These are phyloP conservation scores for Pseudochirops cupreus DNA, from an alignment of 2,797 vertebrate genomes.

Conservation along the genomic window DNA sequence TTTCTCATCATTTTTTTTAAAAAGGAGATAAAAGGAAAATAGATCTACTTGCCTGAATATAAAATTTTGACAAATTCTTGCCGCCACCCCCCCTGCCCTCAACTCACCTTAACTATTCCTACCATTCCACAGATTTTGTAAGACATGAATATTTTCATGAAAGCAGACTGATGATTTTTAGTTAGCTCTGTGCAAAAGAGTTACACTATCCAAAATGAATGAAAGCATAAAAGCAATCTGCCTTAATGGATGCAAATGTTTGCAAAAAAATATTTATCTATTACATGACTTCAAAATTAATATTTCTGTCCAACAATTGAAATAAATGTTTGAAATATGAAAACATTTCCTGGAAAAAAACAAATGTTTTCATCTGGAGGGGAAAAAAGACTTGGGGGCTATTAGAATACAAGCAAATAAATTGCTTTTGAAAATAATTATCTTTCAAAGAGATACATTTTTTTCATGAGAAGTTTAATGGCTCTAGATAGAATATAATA, in stretches of 20 bases:
- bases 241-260: background rate
- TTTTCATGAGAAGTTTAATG: background rate
- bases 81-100: background rate
- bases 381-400: conserved; percentile 7
- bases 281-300: conserved; percentile 15
- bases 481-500: background rate
- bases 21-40: background rate
- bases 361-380: background rate
- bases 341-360: conserved; percentile 23
- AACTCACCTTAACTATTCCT: background rate
- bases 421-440: background rate
- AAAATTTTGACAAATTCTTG: background rate
- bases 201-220: conserved; percentile 32
- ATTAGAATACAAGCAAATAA: conserved; percentile 21
- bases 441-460: conserved; percentile 27
- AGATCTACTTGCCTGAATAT: background rate
- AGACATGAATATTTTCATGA: conserved; percentile 14
- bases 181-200: conserved; percentile 7
- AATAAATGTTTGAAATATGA: conserved; percentile 29
- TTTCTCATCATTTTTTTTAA: conserved; percentile 22
- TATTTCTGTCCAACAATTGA: conserved; percentile 27
- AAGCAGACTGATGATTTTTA: background rate
- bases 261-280: conserved; percentile 28
- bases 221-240: conserved; percentile 12
- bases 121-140: background rate